Evolutionary conservation across 2,113 vertebrate genomes (phyloP).

Genomic region (Rhea pennata): DNA sequence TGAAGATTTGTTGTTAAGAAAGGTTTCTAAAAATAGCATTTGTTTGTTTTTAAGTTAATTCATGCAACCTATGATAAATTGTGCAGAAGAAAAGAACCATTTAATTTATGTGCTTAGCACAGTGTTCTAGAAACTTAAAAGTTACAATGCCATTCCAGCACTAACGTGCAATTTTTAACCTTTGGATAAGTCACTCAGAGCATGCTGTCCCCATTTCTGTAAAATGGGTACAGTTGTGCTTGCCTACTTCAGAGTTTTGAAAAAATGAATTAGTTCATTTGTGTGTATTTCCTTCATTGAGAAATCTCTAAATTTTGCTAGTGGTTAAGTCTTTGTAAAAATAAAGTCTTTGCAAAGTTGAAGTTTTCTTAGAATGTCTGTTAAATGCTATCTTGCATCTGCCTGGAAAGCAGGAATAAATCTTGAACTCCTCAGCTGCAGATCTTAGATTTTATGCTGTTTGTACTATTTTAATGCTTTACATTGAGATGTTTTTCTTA

Average conservation of each 20-base stretch:
- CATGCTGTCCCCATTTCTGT: neutral
- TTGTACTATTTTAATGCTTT: slow-evolving; percentile 45
- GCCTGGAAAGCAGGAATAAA: slow-evolving; percentile 18
- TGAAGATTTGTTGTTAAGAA: neutral
- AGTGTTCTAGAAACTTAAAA: neutral
- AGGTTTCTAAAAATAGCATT: neutral
- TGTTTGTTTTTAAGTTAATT: neutral
- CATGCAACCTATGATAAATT: neutral
- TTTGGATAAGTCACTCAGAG: neutral
- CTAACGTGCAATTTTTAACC: neutral
- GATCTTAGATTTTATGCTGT: slow-evolving; percentile 8
- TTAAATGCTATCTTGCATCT: slow-evolving; percentile 4
- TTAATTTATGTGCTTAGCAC: neutral
- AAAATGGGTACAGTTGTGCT: neutral
- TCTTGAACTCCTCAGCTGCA: slow-evolving; percentile 9
- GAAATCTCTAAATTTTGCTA: neutral
- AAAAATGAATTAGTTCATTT: neutral
- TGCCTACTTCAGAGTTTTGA: neutral
- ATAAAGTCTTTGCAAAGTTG: neutral
- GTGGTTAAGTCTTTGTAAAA: neutral
- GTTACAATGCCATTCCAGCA: neutral
- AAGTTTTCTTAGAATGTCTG: neutral
- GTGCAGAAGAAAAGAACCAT: neutral
- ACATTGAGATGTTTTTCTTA: neutral
- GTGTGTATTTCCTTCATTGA: neutral